Percentiles rank a stretch among this genome's conserved stretches.
These are phyloP conservation scores for Aelia acuminata DNA, from an alignment of 2,888 invertebrate species.

Conservation along the genomic window DNA sequence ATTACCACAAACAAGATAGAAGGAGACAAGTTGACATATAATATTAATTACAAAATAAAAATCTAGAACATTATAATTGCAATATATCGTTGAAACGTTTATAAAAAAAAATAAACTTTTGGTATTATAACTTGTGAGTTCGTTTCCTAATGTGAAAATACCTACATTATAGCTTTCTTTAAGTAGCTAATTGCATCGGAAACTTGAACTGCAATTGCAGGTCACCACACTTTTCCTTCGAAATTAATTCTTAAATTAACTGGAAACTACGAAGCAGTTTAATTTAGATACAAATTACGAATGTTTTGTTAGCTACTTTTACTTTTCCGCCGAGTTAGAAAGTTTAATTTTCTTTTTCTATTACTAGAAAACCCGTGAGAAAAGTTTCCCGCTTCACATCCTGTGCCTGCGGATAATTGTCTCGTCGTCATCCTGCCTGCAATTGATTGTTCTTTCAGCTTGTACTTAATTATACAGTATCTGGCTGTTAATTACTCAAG, in stretches of 20 bases:
- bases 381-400: background rate
- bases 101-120: no score
- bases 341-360: conserved; percentile 3
- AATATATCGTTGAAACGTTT: no score
- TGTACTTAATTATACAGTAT: background rate
- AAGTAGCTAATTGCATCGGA: background rate
- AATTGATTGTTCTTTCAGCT: background rate
- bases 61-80: no score
- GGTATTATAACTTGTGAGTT: no score
- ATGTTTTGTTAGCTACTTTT: background rate
- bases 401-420: background rate
- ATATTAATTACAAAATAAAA: no score
- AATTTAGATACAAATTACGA: background rate
- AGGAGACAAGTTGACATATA: background rate
- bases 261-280: background rate
- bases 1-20: background rate
- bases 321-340: background rate
- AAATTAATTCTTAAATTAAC: background rate
- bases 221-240: background rate
- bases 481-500: background rate
- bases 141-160: no score
- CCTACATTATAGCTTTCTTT: no score
- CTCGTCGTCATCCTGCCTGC: background rate
- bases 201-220: background rate
- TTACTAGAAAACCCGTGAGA: conserved; percentile 11